Percentiles rank a stretch among this genome's conserved stretches.
These are phyloP conservation scores for Linepithema humile DNA, from an alignment of 1,140 invertebrate genomes.

Conservation along the genomic window DNA sequence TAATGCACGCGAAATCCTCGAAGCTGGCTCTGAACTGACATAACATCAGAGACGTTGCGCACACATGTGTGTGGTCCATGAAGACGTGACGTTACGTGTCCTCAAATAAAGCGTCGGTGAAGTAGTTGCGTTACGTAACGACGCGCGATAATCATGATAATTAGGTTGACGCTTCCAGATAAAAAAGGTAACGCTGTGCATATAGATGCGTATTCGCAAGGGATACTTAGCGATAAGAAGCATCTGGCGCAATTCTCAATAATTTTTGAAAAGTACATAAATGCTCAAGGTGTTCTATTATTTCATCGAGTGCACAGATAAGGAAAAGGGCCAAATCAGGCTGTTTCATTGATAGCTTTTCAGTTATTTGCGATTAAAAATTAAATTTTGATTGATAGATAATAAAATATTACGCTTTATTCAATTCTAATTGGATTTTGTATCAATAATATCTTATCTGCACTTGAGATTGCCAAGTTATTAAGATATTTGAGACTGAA, in stretches of 20 bases:
- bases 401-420: constrained; percentile 2
- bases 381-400: constrained; percentile 23
- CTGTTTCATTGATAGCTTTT: background rate
- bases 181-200: background rate
- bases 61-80: background rate
- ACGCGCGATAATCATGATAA: constrained; percentile 39
- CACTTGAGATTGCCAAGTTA: background rate
- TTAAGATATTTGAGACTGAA: background rate
- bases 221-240: background rate
- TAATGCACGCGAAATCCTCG: constrained; percentile 39
- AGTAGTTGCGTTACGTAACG: constrained; percentile 24
- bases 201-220: background rate
- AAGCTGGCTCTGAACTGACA: constrained; percentile 12
- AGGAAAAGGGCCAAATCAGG: background rate
- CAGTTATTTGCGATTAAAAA: constrained; percentile 9
- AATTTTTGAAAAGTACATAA: constrained; percentile 7
- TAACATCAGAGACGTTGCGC: constrained; percentile 23
- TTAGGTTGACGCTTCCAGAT: constrained; percentile 52
- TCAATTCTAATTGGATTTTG: constrained; percentile 2
- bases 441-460: background rate
- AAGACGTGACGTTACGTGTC: constrained; percentile 44
- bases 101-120: constrained; percentile 39
- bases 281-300: background rate
- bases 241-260: background rate
- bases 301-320: background rate